Conservation (phyloP, 53 echinoderm and acorn worm species). For the Actinopyga echinites region DNA sequence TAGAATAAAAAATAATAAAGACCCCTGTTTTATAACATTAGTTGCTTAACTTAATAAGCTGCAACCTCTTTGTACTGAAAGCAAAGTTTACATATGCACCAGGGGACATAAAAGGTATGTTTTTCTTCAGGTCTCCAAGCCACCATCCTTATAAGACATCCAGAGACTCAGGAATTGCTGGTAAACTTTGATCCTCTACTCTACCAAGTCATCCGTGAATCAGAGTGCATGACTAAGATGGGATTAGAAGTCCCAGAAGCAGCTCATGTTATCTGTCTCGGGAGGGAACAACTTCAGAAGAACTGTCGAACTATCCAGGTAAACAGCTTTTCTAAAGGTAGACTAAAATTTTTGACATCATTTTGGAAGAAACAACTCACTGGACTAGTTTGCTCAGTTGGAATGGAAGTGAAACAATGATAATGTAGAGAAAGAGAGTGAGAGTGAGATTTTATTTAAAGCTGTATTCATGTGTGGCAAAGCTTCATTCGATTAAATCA, state of each 20-base stretch:
- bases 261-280: constrained; percentile 78
- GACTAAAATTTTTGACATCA: too few relatives aligned
- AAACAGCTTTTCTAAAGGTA: too few relatives aligned
- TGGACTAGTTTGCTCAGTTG: too few relatives aligned
- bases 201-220: constrained; percentile 88
- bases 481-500: neutral
- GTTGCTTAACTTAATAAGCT: neutral
- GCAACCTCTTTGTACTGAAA: too few relatives aligned
- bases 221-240: constrained; percentile 89
- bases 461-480: neutral
- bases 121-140: constrained; percentile 73
- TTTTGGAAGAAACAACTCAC: too few relatives aligned
- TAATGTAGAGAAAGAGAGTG: too few relatives aligned
- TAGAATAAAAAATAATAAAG: too few relatives aligned
- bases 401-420: too few relatives aligned
- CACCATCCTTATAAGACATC: constrained; percentile 83
- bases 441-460: too few relatives aligned
- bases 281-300: constrained; percentile 83
- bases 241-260: constrained; percentile 90
- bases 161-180: constrained; percentile 82
- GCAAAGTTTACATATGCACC: neutral
- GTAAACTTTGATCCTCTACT: constrained; percentile 96
- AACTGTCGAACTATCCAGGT: constrained; percentile 83
- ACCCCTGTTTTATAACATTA: too few relatives aligned
- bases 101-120: neutral